phyloP scores from a whole-genome alignment of 2,888 invertebrate genomes.

The Eudasyphora cyanicolor region DNA sequence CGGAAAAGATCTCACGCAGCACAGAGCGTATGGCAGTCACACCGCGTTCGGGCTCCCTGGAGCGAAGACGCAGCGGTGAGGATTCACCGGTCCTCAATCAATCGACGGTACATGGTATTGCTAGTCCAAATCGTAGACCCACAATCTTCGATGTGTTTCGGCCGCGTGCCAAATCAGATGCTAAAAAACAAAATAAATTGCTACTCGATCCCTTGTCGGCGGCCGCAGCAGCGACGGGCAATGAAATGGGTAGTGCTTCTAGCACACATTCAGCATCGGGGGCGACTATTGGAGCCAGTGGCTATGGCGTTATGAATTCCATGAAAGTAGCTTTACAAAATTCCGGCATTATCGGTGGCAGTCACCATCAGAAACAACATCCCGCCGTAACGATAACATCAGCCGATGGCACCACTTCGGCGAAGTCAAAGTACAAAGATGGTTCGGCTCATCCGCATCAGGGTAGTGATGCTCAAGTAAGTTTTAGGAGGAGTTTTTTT shows the following conservation, averaged over 20 bases:
- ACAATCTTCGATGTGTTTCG: slow-evolving; percentile 91
- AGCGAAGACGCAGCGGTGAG: slow-evolving; percentile 79
- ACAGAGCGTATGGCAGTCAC: slow-evolving; percentile 77
- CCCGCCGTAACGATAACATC: slow-evolving; percentile 77
- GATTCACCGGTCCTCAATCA: slow-evolving; percentile 80
- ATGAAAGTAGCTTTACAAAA: slow-evolving; percentile 90
- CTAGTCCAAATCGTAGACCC: slow-evolving; percentile 86
- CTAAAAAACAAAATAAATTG: slow-evolving; percentile 79
- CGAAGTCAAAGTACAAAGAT: slow-evolving; percentile 82
- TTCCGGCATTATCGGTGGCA: slow-evolving; percentile 76
- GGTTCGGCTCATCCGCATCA: slow-evolving; percentile 87
- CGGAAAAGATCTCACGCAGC: slow-evolving; percentile 79
- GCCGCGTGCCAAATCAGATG: slow-evolving; percentile 88
- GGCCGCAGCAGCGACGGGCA: slow-evolving; percentile 64
- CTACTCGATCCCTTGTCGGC: slow-evolving; percentile 74
- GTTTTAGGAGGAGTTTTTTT: too few species aligned
- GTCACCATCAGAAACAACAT: slow-evolving; percentile 71
- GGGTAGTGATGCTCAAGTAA: slow-evolving; percentile 81
- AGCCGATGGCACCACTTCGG: slow-evolving; percentile 73
- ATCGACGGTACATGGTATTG: slow-evolving; percentile 81
- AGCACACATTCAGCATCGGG: slow-evolving; percentile 74
- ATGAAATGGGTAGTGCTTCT: slow-evolving; percentile 76
- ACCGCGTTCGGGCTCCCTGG: slow-evolving; percentile 78
- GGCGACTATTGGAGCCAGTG: slow-evolving; percentile 70
- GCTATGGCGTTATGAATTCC: slow-evolving; percentile 87